Percentiles rank a stretch among this genome's conserved stretches.
These are phyloP conservation scores for Gephyroberyx darwinii DNA, from an alignment of 2,797 vertebrate genomes.

Conservation along the genomic window DNA sequence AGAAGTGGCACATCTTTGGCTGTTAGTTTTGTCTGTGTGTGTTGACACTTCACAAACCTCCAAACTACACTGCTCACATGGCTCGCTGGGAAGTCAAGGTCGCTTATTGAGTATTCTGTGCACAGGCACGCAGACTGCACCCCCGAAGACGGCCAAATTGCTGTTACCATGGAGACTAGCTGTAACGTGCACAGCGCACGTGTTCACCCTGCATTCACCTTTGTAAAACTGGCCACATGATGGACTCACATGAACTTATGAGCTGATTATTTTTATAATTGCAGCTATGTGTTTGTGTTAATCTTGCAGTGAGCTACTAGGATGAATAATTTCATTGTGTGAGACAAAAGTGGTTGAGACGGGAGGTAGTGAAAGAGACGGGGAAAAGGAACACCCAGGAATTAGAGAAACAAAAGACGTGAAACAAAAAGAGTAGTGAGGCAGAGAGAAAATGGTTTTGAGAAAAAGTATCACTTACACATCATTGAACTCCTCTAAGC, in stretches of 20 bases:
- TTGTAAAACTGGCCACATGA: slow-evolving; percentile 36
- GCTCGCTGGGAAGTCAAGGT: slow-evolving; percentile 53
- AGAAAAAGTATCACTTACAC: slow-evolving; percentile 87
- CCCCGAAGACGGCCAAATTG: slow-evolving; percentile 54
- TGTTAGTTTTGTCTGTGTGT: not conserved
- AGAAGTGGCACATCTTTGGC: slow-evolving; percentile 32
- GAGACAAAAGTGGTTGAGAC: not conserved
- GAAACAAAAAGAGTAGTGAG: not conserved
- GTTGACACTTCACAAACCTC: slow-evolving; percentile 45
- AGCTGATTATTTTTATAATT: slow-evolving; percentile 6
- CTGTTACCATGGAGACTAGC: slow-evolving; percentile 78
- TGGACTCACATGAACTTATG: slow-evolving; percentile 28
- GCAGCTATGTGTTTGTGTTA: not conserved
- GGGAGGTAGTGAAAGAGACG: not conserved
- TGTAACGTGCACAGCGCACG: slow-evolving; percentile 58
- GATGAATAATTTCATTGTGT: slow-evolving; percentile 15
- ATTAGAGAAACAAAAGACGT: not conserved
- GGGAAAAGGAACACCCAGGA: not conserved
- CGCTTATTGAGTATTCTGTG: slow-evolving; percentile 54
- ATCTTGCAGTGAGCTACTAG: slow-evolving; percentile 9
- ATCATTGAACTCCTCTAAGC: slow-evolving; percentile 93
- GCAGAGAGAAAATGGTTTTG: not conserved
- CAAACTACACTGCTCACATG: slow-evolving; percentile 45
- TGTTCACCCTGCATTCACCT: slow-evolving; percentile 60
- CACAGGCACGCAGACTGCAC: slow-evolving; percentile 21